Base-by-base conservation (phyloP, 2,797 vertebrate species). In the Choloepus didactylus region DNA sequence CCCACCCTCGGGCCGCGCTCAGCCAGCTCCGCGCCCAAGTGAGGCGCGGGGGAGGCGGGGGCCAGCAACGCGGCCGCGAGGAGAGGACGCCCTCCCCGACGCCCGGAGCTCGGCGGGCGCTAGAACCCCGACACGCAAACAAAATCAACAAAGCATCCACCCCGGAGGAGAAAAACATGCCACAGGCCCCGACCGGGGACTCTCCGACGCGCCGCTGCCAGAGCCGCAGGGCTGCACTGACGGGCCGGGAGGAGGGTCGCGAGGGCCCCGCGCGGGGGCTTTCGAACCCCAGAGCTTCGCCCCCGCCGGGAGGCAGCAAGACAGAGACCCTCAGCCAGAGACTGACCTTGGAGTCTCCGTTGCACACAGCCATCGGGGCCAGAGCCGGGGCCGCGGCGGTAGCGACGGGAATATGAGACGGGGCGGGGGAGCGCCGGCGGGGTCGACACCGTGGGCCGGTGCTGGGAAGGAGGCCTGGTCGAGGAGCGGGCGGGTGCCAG, bases 321-420 rank as follows among this genome's bases (percentile, higher is more conserved):
- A 49, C 73, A 6, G 38, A 44, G 80, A 75, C 49, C 95, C 87
- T 85, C 46, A 38, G 72, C 59, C 81, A 54, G 56, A 59, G 3
- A 99, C 99, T 99, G 98, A 99, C 99, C 99, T 99, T 99, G 99
- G 99, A 98, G 96, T 99, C 99, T 98, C 99, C 99, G 99, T 99
- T 99, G 98, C 99, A 99, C 98, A 99, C 98, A 98, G 99, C 99
- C 99, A 99, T 99, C 98, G 98, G 98, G 98, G 97, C 98, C 94
- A 97, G 98, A 97, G 98, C 98, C 97, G 97, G 97, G 96, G 83
- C 59, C 14, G 87, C 83, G 67, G 92, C 21, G n/a, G 60, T 35
- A 18, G 51, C 51, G 19, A 19, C 82, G 8, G 18, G 87, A 69
- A 76, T 29, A 5, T 75, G 66, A 77, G 92, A 84, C 92, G 70